These are phyloP conservation scores for Leuciscus idus DNA, from an alignment of 2,113 vertebrate genomes.

Conservation along the genomic window DNA sequence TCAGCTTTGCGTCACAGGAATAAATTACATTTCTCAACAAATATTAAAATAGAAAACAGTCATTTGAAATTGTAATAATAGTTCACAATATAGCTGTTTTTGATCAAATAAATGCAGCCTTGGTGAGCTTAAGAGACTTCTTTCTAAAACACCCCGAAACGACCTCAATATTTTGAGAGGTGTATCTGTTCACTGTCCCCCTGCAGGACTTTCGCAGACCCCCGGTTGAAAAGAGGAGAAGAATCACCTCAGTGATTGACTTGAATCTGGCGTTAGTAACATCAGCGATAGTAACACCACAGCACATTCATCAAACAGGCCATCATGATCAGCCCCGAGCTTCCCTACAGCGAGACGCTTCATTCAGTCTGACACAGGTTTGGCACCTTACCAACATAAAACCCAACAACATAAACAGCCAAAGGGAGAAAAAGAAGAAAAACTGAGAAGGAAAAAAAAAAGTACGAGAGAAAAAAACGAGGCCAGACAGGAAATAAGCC, in stretches of 20 bases:
- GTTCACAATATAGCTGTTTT: not conserved
- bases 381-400: constrained; percentile 25
- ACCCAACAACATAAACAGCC: constrained; percentile 23
- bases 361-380: constrained; percentile 24
- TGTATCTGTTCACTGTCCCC: not conserved
- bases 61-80: not conserved
- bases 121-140: not conserved
- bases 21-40: not conserved
- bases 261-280: constrained; percentile 1
- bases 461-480: not conserved
- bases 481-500: not conserved
- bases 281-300: constrained; percentile 21
- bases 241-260: constrained; percentile 29
- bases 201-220: not conserved
- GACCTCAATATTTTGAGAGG: not conserved
- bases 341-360: constrained; percentile 15
- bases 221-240: not conserved
- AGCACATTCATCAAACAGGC: constrained; percentile 6
- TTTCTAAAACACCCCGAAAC: not conserved
- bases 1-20: not conserved
- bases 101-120: not conserved
- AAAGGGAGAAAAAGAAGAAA: not conserved
- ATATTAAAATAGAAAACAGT: not conserved
- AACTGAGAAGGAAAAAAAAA: not conserved
- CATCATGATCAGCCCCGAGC: not conserved